Base-by-base conservation (phyloP, 2,797 vertebrate genomes). In the Acanthurus leucopareius region DNA sequence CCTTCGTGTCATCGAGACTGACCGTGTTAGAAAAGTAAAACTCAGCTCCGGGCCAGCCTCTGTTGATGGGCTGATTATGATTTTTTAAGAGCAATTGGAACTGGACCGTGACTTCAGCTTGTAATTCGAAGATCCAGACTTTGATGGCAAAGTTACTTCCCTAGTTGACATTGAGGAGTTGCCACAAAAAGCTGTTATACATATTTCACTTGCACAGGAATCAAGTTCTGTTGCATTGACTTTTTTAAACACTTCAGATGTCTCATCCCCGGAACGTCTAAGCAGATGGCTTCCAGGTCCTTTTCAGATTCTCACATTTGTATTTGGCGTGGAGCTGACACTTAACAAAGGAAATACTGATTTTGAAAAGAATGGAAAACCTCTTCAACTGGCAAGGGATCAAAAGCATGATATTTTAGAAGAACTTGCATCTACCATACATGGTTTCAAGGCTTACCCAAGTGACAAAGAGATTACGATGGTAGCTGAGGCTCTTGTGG, bases 41-140 rank as follows among this genome's bases (percentile, higher is more conserved):
- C 80, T 88, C 47, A 69, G 48, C 15, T 80, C 78, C 0, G 44
- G 62, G 1, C 84, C 83, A 62, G 72, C 49, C 28, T 87, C 80
- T 69, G 53, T 84, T 69, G 71, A 78, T 67, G 72, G 16, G 52
- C 60, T 87, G 40, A 82, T 80, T 15, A 0, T 25, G 0, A 73
- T 84, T 60, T 0, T 88, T 35, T 79, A 86, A 64, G 64, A 83
- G 44, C 51, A 82, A 5, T 4, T 91, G 54, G 56, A 82, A 17
- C 0, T 88, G 0, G 63, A 87, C 64, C 1, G 1, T 61, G 65
- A 85, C 47, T 86, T 90, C 38, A 72, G 2, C 32, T 84, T 88
- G 25, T 4, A 8, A 1, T 89, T 89, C 14, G 65, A 91, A 78
- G 82, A 90, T 59, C 82, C 82, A 54, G 77, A 86, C 69, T 86